These are phyloP conservation scores for Heloderma charlesbogerti DNA, from an alignment of 2,113 vertebrate genomes.

Conservation along the genomic window DNA sequence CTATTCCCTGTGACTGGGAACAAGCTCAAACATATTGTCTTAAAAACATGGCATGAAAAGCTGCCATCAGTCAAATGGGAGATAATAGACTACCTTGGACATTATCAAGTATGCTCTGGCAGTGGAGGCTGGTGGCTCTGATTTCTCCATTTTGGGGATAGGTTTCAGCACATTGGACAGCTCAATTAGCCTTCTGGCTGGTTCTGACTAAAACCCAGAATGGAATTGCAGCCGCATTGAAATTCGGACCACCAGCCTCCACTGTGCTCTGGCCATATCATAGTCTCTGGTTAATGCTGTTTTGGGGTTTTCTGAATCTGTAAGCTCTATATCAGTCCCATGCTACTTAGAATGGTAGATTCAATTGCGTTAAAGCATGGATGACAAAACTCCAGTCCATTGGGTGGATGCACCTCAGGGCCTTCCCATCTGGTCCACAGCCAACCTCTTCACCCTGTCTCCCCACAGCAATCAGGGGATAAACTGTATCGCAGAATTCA, in stretches of 20 bases:
- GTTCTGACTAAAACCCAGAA: too few species aligned
- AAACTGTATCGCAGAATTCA: neutral
- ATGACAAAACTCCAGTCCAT: too few species aligned
- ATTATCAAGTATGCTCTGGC: neutral
- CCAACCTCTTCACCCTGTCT: too few species aligned
- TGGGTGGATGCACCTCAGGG: too few species aligned
- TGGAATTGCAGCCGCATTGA: too few species aligned
- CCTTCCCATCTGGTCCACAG: too few species aligned
- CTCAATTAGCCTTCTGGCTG: too few species aligned
- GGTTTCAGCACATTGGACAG: too few species aligned
- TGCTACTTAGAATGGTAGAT: neutral
- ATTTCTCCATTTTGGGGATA: too few species aligned
- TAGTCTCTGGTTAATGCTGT: neutral
- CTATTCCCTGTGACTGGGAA: neutral
- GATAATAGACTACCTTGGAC: neutral
- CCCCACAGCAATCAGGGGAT: too few species aligned
- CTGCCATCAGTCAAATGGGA: neutral
- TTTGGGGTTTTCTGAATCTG: neutral
- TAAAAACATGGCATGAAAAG: neutral
- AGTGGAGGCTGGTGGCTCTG: too few species aligned
- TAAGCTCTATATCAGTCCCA: neutral
- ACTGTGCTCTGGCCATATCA: neutral
- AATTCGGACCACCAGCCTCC: too few species aligned
- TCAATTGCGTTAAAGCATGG: neutral
- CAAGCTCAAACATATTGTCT: neutral